Evolutionary conservation across 2,113 vertebrate genomes (phyloP), one percentile per base, ranked within the genome.

Genomic region (Oxyura jamaicensis): DNA sequence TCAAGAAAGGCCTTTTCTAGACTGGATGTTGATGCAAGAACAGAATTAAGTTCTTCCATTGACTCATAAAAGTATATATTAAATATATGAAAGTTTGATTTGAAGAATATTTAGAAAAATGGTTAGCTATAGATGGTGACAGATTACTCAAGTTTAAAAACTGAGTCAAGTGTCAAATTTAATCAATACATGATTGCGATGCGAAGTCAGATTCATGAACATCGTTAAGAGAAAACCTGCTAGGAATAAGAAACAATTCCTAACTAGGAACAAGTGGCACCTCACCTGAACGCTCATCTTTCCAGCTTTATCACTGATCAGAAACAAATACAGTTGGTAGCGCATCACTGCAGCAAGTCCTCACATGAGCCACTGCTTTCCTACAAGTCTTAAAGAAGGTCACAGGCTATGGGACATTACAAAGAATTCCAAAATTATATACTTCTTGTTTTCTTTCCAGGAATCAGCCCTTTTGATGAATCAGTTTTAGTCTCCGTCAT

Each of bases 111-210:
- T 69, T 62, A 93, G 36, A 85, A 88, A 89, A 95, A 91, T 77
- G 50, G 50, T 91, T 91, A 79, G 62, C 74, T 44, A 11, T 25
- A 93, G 41, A 87, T 76, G 53, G 58, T 60, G 83, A 91, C 36
- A 72, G 83, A 94, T 93, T 81, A 76, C 16, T 93, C 19, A 85
- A 69, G 41, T 86, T 86, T 76, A 69, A 96, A 93, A 94, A 77
- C 20, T 14, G 59, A 90, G 46, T 63, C 39, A 66, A 83, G 72
- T 56, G 36, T 18, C 76, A 53, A 85, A 84, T 82, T 95, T 65
- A 92, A 86, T 96, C 88, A 93, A 88, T 79, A 83, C 1, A 2
- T 65, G 80, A 94, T 66, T 2, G 20, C 3, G 4, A 76, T 46
- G 28, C 59, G 67, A 96, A 94, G 80, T 74, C 72, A 75, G 83